phyloP scores from a whole-genome alignment of 2,888 invertebrate species.

The Aphidoletes aphidimyza region DNA sequence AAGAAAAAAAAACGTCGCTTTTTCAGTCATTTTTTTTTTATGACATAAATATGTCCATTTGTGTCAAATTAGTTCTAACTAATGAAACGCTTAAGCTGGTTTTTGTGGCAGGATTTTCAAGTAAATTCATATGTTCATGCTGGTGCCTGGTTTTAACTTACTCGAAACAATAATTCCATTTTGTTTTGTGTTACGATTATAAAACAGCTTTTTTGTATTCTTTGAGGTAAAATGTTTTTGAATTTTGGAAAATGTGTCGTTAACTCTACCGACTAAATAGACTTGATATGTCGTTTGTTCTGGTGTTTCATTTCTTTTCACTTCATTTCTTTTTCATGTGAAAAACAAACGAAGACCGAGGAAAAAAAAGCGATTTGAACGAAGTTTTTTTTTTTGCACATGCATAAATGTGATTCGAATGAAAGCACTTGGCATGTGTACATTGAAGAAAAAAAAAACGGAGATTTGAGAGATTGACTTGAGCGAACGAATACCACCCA shows the following conservation, averaged over 20 bases:
- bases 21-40: not conserved
- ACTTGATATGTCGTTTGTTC: no score
- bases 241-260: no score
- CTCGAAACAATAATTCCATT: not conserved
- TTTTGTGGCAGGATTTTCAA: not conserved
- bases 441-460: not conserved
- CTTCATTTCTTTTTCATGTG: not conserved
- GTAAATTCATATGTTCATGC: not conserved
- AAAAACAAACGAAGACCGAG: not conserved
- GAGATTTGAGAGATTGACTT: not conserved
- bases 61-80: not conserved
- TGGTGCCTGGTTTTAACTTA: not conserved
- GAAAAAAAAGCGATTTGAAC: no score
- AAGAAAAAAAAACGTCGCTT: no score
- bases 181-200: not conserved
- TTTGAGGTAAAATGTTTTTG: not conserved
- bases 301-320: no score
- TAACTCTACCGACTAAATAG: no score
- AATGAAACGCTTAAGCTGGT: not conserved
- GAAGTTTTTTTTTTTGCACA: no score
- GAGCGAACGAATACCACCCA: slow-evolving; percentile 22
- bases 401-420: not conserved
- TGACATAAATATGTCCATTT: not conserved
- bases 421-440: slow-evolving; percentile 34
- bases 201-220: not conserved